Evolutionary conservation across 2,888 invertebrate species (phyloP).

Genomic region (Papilio demoleus): DNA sequence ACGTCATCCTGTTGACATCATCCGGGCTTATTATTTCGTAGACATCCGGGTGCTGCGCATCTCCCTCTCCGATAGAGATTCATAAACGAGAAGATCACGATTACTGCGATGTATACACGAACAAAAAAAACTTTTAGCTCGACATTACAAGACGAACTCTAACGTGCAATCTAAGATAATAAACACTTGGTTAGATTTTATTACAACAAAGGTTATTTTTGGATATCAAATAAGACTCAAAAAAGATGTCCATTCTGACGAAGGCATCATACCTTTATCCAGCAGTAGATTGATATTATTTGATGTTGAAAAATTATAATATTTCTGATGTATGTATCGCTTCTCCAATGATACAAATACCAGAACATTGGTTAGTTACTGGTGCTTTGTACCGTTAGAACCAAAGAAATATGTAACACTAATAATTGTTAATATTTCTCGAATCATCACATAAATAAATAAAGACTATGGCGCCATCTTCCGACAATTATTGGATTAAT

Average conservation of each 20-base stretch:
- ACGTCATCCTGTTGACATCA: slow-evolving; percentile 78
- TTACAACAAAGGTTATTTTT: neutral
- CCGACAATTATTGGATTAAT: slow-evolving; percentile 8
- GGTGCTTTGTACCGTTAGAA: no score
- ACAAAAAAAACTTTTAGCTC: slow-evolving; percentile 24
- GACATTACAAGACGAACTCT: neutral
- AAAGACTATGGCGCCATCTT: neutral
- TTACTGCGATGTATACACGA: slow-evolving; percentile 31
- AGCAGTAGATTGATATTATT: no score
- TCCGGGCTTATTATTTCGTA: slow-evolving; percentile 57
- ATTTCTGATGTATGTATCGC: no score
- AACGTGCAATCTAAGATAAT: neutral
- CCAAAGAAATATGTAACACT: neutral
- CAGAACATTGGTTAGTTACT: no score
- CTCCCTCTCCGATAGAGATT: slow-evolving; percentile 47
- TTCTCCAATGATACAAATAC: no score
- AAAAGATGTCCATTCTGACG: neutral
- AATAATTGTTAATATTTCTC: neutral
- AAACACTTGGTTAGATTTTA: neutral
- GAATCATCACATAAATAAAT: neutral
- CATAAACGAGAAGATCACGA: slow-evolving; percentile 38
- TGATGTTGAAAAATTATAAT: no score
- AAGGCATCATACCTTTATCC: no score
- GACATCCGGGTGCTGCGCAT: slow-evolving; percentile 68
- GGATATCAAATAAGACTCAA: neutral